Evolutionary conservation across 1,140 invertebrate genomes (phyloP), one percentile per base, ranked within the genome.

Genomic region (Planococcus citri): DNA sequence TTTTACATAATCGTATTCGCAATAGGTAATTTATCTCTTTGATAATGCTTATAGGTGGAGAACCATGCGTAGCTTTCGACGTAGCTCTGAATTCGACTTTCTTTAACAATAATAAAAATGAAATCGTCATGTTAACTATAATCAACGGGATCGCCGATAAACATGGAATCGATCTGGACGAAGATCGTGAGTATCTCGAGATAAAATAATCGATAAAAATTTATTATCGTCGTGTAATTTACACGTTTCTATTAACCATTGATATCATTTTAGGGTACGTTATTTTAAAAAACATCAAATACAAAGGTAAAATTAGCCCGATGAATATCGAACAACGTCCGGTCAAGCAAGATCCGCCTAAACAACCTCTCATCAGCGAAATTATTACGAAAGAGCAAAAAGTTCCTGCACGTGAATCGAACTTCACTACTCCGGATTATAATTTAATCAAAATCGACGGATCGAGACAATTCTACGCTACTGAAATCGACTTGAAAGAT

Each of bases 21-120:
- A 4, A 64, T 64, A 17, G 22, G 10, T 9, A 24, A 64, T 4
- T 24, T 24, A 64, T 25, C 60, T 24, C 9, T 4, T 9, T 27
- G 24, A 25, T 64, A 17, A 24, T 24, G 70, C 72, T 73, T 74
- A 70, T 74, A 84, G 83, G 83, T 73, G 87, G 88, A n/a, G 79
- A 82, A 20, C 81, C 83, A 0, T 87, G 86, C 25, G 84, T 83
- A 70, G 88, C 84, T 0, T 90, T 86, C 78, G 90, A 92, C 78
- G 83, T 92, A 57, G 87, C 89, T 10, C 83, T 93, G 12, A 87
- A 89, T 77, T 81, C 87, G 10, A 78, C 78, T 17, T 92, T 92
- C 74, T 85, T 87, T 72, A 79, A 80, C 1, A 88, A 88, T 81
- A 81, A 87, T 57, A 78, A 86, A 74, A 82, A 79, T 8, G 87